Conservation (phyloP, 2,797 vertebrate species). For the Hephaestus fuliginosus region DNA sequence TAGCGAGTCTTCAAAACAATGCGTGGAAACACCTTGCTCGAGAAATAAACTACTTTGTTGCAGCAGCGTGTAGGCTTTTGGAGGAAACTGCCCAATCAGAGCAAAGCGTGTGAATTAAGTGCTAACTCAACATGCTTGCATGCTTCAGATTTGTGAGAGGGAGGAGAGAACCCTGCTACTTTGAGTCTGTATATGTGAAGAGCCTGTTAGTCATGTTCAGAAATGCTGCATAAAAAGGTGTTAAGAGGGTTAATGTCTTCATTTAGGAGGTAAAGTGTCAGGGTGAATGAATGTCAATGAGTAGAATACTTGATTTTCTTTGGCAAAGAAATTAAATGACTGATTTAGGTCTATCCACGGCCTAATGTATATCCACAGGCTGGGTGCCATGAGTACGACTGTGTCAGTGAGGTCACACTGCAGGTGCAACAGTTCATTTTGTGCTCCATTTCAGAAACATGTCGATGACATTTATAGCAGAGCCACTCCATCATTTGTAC, state of each 20-base stretch:
- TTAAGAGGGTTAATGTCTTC: not conserved
- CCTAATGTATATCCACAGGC: not conserved
- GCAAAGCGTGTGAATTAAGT: slow-evolving; percentile 11
- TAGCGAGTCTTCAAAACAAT: slow-evolving; percentile 15
- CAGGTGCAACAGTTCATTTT: not conserved
- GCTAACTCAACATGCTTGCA: slow-evolving; percentile 18
- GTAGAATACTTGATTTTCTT: not conserved
- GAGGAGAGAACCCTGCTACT: not conserved
- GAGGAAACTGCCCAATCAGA: slow-evolving; percentile 10
- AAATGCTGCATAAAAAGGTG: not conserved
- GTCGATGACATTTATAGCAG: slow-evolving; percentile 9
- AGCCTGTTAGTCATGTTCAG: not conserved
- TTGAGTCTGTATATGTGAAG: not conserved
- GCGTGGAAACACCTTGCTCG: not conserved
- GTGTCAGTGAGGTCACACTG: not conserved
- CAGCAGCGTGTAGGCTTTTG: not conserved
- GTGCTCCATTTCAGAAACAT: not conserved
- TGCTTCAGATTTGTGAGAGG: not conserved
- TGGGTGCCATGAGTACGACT: not conserved
- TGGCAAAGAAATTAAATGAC: not conserved
- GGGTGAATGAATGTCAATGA: not conserved
- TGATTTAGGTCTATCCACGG: not conserved
- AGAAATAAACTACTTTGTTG: not conserved
- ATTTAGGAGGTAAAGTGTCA: not conserved
- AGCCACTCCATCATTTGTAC: slow-evolving; percentile 1